Evolutionary conservation across 2,888 invertebrate species (phyloP), one percentile per base, ranked within the genome.

Genomic region (Meganola albula): DNA sequence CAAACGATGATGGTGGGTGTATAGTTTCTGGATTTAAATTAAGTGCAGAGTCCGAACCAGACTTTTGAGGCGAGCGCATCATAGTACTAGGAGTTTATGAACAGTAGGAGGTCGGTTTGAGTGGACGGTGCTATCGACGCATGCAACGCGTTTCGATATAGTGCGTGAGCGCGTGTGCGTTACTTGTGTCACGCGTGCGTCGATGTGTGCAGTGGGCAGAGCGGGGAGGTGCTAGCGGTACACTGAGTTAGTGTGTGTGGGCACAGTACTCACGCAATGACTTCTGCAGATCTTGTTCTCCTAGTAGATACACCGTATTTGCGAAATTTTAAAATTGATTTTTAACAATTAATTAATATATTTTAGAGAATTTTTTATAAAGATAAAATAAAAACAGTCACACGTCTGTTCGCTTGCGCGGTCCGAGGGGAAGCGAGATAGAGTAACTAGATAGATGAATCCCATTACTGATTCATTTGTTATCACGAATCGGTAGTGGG

Each of bases 331-430:
- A 5, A 16, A 16, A 16, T 6, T 16, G 16, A 16, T 16, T 16
- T 12, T 12, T 12, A 12, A n/a, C 12, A 12, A 24, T 12, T 24
- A 1, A 24, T 8, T 12, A 7, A 2, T 24, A 8, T 2, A 11
- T 24, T 24, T 24, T 12, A 6, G 1, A 1, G 6, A 16, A 12
- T 24, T 4, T 6, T n/a, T 10, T 12, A 24, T 24, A 12, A 12
- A 4, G 12, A 24, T 12, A 6, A 24, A 24, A 24, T 12, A 2
- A 5, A 24, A 5, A 11, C 12, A 24, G 8, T 11, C 24, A 24
- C 24, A 24, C 12, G 24, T 24, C 24, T 24, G 8, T 4, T 4
- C 24, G 24, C 24, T 24, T 12, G 6, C 12, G 24, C 24, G 24
- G 12, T 21, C 12, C 12, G 20, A 8, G 12, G 12, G 20, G 16